Percentiles rank a stretch among this genome's conserved stretches.
Evolutionary conservation across 1,140 invertebrate species (phyloP).

Genomic region (Drosophila kohkoa): DNA sequence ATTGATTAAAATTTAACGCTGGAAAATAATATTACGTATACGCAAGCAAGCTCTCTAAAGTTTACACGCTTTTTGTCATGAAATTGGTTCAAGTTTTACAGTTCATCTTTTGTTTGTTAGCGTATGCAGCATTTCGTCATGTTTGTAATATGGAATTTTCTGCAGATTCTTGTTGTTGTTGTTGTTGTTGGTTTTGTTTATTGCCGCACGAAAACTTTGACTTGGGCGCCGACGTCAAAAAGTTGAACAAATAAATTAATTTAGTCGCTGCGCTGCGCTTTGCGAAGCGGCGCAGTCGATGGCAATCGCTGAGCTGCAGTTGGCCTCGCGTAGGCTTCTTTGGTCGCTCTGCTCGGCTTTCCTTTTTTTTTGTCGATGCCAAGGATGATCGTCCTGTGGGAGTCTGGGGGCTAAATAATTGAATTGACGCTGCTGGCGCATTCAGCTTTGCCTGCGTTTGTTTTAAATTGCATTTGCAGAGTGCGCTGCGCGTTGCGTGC

Average conservation of each 20-base stretch:
- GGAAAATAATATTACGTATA: no score
- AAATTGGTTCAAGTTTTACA: not conserved
- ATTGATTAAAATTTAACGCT: no score
- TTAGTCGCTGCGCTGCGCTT: conserved; percentile 58
- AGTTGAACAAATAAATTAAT: conserved; percentile 82
- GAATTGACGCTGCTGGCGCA: conserved; percentile 64
- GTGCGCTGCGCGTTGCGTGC: not conserved
- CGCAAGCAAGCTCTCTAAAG: no score
- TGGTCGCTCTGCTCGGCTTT: not conserved
- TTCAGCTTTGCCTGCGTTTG: conserved; percentile 36
- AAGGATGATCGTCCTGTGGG: conserved; percentile 61
- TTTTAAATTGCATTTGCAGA: conserved; percentile 66
- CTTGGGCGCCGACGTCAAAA: conserved; percentile 61
- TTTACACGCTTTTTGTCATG: not conserved
- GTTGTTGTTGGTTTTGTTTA: conserved; percentile 38
- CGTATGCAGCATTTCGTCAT: not conserved
- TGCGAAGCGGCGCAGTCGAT: conserved; percentile 32
- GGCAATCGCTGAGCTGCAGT: conserved; percentile 16
- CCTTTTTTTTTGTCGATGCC: conserved; percentile 28
- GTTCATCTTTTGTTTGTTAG: not conserved
- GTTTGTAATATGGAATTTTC: conserved; percentile 19
- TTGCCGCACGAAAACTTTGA: conserved; percentile 62
- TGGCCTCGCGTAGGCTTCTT: not conserved
- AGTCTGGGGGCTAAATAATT: conserved; percentile 59
- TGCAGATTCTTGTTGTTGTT: not conserved